These are phyloP conservation scores for Sceliomorpha sp. DNA, from an alignment of 2,888 invertebrate genomes.

Conservation along the genomic window DNA sequence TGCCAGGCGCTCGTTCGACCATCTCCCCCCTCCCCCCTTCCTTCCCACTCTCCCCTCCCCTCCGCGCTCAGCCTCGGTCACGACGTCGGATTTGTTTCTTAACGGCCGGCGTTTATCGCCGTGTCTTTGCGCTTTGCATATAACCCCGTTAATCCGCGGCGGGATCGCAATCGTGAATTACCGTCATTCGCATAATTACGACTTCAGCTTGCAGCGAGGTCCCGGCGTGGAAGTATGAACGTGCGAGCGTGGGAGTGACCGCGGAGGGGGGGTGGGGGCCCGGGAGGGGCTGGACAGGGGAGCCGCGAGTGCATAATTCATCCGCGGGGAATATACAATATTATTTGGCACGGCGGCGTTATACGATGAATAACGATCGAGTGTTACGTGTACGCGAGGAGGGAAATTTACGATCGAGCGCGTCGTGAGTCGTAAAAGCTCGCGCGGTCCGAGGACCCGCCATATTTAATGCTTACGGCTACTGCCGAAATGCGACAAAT, in stretches of 20 bases:
- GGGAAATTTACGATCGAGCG: slow-evolving; percentile 19
- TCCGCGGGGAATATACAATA: slow-evolving; percentile 34
- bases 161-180: slow-evolving; percentile 51
- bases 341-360: slow-evolving; percentile 31
- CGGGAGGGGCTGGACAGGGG: slow-evolving; percentile 12
- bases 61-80: slow-evolving; percentile 5
- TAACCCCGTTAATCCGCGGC: slow-evolving; percentile 50
- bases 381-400: neutral
- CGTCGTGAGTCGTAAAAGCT: neutral
- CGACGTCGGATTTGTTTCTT: slow-evolving; percentile 29
- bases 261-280: slow-evolving; percentile 6
- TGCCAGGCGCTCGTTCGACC: too few species aligned
- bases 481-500: too few species aligned
- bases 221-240: too few species aligned
- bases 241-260: too few species aligned
- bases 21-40: too few species aligned
- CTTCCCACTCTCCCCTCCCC: too few species aligned
- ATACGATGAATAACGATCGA: slow-evolving; percentile 33
- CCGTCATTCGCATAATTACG: slow-evolving; percentile 51
- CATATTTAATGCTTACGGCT: neutral
- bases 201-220: slow-evolving; percentile 21
- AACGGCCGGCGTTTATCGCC: slow-evolving; percentile 24
- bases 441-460: neutral
- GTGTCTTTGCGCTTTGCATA: slow-evolving; percentile 21
- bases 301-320: slow-evolving; percentile 45